A percentile compares a stretch with the other conserved stretches of the same genome.
These are phyloP conservation scores for Hippolais icterina DNA, from an alignment of 2,113 vertebrate species.

Conservation along the genomic window DNA sequence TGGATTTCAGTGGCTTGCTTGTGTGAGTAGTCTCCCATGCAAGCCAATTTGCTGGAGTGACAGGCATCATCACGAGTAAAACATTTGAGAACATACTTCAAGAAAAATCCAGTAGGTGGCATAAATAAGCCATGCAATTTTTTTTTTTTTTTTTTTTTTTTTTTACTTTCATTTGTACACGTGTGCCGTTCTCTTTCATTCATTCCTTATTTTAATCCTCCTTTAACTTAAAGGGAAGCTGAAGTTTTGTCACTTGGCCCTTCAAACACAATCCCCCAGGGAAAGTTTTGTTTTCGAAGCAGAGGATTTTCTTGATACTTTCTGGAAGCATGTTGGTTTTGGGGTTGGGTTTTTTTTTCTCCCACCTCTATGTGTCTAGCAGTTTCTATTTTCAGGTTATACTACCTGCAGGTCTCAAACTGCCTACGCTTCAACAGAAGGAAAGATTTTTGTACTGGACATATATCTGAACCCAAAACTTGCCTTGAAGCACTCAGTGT, in stretches of 20 bases:
- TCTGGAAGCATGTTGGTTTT: background rate
- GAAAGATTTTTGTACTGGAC: background rate
- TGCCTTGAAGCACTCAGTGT: background rate
- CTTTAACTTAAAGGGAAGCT: background rate
- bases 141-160: background rate
- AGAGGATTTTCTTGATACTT: background rate
- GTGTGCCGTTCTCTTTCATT: background rate
- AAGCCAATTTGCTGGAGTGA: background rate
- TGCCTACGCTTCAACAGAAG: background rate
- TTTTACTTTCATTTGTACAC: background rate
- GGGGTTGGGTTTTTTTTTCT: background rate
- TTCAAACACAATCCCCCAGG: background rate
- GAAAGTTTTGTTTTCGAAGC: background rate
- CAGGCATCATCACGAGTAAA: background rate
- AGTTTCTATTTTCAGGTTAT: background rate
- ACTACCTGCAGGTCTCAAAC: background rate
- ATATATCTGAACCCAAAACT: background rate
- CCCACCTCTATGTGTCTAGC: background rate
- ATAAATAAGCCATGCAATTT: background rate
- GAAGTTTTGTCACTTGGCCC: background rate
- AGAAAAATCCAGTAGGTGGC: conserved; percentile 67
- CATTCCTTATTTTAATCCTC: background rate
- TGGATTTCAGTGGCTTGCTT: background rate
- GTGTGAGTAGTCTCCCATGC: background rate
- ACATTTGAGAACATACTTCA: background rate